Percentiles rank a stretch among this genome's conserved stretches.
Conservation (phyloP, 2,113 vertebrate species). For the Miniopterus natalensis region DNA sequence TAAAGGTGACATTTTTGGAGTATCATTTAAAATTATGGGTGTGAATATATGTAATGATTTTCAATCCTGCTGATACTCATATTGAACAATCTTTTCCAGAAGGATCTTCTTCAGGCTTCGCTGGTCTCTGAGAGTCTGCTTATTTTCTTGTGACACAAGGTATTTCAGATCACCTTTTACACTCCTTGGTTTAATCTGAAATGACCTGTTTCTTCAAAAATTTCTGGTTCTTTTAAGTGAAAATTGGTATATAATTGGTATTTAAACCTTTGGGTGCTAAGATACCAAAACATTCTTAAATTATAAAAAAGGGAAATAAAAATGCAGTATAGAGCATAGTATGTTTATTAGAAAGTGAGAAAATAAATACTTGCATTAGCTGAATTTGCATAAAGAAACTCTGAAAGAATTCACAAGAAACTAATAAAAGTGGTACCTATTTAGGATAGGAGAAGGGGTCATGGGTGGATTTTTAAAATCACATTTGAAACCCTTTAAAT, state of each 20-base stretch:
- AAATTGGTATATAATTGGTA: neutral
- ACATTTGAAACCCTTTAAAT: neutral
- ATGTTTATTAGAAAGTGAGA: neutral
- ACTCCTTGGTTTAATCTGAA: constrained; percentile 1
- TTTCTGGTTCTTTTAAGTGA: neutral
- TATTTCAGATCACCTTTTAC: neutral
- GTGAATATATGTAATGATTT: neutral
- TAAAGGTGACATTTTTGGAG: neutral
- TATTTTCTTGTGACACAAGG: neutral
- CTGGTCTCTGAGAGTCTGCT: neutral
- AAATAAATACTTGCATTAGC: neutral
- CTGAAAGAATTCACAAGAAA: neutral
- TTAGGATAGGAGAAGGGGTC: neutral
- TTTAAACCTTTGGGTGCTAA: neutral
- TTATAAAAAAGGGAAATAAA: neutral
- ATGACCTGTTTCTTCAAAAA: neutral
- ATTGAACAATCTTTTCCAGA: neutral
- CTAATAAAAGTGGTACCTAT: neutral
- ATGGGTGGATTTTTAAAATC: neutral
- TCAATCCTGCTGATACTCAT: neutral
- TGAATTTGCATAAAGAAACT: neutral
- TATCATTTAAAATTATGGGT: neutral
- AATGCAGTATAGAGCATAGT: neutral
- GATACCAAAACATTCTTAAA: neutral
- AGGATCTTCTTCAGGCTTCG: neutral